Evolutionary conservation across 2,113 vertebrate species (phyloP).

Genomic region (Ceratotherium simum): DNA sequence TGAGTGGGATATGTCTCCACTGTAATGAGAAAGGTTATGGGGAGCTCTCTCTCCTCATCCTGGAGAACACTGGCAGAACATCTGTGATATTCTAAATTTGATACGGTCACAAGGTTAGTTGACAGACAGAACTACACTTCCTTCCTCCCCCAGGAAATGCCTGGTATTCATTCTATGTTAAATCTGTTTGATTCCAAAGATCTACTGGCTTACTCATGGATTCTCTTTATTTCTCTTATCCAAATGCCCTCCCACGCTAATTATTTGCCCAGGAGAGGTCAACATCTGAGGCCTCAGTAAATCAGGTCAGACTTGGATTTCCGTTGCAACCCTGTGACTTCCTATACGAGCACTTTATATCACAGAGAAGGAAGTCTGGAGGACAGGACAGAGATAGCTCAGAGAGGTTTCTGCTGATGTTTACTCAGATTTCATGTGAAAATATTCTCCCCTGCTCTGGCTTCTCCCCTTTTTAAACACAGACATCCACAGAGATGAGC

Average conservation of each 20-base stretch:
- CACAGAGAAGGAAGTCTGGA: constrained; percentile 53
- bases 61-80: not conserved
- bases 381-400: constrained; percentile 42
- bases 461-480: constrained; percentile 49
- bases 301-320: constrained; percentile 77
- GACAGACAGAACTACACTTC: not conserved
- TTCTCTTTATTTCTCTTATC: not conserved
- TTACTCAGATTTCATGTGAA: constrained; percentile 63
- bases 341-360: constrained; percentile 32
- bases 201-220: not conserved
- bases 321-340: constrained; percentile 64
- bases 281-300: constrained; percentile 68
- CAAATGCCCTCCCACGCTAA: constrained; percentile 57
- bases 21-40: not conserved
- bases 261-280: constrained; percentile 70
- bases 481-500: constrained; percentile 61
- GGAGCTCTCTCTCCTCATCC: not conserved
- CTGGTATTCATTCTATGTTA: not conserved
- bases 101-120: not conserved
- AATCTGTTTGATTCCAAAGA: not conserved
- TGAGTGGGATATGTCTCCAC: not conserved
- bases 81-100: not conserved
- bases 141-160: not conserved
- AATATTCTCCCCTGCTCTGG: not conserved
- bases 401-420: constrained; percentile 50